Conservation (phyloP, 2,113 vertebrate species). For the Sturnus vulgaris region DNA sequence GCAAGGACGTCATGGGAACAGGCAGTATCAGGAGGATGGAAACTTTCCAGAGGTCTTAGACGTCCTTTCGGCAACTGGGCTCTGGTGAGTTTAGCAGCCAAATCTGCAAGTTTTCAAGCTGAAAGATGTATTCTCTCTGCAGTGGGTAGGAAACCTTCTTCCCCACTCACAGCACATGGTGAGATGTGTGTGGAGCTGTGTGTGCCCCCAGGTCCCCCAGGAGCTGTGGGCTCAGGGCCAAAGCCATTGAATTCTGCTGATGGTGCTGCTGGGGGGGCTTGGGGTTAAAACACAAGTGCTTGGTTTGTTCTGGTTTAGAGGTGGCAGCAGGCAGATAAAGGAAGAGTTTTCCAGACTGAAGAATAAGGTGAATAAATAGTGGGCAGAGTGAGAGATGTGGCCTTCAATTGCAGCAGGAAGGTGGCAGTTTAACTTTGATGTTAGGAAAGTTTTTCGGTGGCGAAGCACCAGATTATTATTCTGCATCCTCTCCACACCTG, state of each 20-base stretch:
- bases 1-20: background rate
- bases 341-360: background rate
- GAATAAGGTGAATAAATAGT: background rate
- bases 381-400: background rate
- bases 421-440: background rate
- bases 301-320: background rate
- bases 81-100: background rate
- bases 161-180: background rate
- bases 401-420: background rate
- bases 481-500: background rate
- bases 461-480: background rate
- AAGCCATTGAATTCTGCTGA: background rate
- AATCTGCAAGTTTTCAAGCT: background rate
- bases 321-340: background rate
- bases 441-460: background rate
- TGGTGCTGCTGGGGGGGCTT: background rate
- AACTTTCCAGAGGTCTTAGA: background rate
- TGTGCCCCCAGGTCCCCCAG: background rate
- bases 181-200: fast-evolving
- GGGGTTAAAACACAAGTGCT: background rate
- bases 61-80: background rate
- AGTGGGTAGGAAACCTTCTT: background rate
- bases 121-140: background rate
- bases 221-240: background rate
- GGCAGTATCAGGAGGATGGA: background rate